Evolutionary conservation across 2,888 invertebrate species (phyloP), one percentile per base, ranked within the genome.

Genomic region (Pachliopta kotzebuea): DNA sequence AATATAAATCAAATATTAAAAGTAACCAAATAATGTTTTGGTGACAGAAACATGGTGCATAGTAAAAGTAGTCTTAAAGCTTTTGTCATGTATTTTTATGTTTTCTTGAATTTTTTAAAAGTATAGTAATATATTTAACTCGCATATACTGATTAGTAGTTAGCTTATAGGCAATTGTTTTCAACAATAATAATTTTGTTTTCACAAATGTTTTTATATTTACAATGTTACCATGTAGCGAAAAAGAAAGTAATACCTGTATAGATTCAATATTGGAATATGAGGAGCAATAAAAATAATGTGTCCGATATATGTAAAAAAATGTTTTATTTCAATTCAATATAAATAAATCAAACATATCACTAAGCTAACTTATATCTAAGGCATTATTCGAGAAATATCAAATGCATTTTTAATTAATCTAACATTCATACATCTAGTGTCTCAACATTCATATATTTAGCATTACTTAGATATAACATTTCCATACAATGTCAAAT

Each of bases 301-400:
- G 3, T 50, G 31, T 9, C n/a, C 11, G 21, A 23, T 8, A 56
- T 42, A 37, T 42, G 20, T 24, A 60, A 24, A 59, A 55, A 50
- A n/a, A 21, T n/a, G 50, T 64, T 60, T 64, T 60, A 57, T 61
- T 65, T 17, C 31, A 56, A 42, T 54, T 54, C 21, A 37, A 66
- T 29, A 65, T 56, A 69, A 80, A 80, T 78, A 76, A 81, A 79
- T 80, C 73, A 23, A 52, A 70, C 57, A 62, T 21, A 63, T 60
- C 74, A 76, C 68, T 72, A 76, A 76, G 75, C 77, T 55, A 42
- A 21, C 24, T 63, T 68, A 63, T 4, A 58, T 67, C 56, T 66
- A 37, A 37, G 58, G 65, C 62, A 61, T 58, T 66, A 55, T 49
- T 59, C 29, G 60, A 54, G 45, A 64, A 52, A 18, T 11, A 60